These are phyloP conservation scores for Bursaphelenchus okinawaensis DNA, from an alignment of 2,888 invertebrate species.

Conservation along the genomic window DNA sequence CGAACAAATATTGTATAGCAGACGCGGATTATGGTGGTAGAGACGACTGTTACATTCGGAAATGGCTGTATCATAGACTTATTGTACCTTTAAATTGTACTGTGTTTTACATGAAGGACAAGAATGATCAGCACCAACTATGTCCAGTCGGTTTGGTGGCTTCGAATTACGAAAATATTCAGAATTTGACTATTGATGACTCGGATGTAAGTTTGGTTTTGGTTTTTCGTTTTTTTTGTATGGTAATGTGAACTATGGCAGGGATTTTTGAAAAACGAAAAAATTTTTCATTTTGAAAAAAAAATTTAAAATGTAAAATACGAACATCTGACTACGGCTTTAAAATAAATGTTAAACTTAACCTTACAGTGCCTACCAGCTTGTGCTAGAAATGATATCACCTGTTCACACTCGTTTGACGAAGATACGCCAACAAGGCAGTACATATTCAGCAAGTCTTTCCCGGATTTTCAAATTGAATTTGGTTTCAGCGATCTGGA, in stretches of 20 bases:
- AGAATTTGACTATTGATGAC: background rate
- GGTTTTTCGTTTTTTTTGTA: too few relatives aligned
- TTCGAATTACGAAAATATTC: background rate
- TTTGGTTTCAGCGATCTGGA: conserved; percentile 8
- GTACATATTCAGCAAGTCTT: background rate
- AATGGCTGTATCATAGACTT: background rate
- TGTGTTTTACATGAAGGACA: background rate
- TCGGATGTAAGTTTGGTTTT: background rate
- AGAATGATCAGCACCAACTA: background rate
- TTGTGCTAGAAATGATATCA: background rate
- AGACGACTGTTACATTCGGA: background rate
- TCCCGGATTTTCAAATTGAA: conserved; percentile 13
- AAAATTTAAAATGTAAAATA: too few relatives aligned
- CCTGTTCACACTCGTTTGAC: background rate
- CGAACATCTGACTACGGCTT: too few relatives aligned
- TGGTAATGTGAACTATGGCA: too few relatives aligned
- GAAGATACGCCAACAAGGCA: background rate
- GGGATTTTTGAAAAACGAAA: too few relatives aligned
- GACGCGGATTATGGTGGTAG: background rate
- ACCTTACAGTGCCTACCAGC: conserved; percentile 11
- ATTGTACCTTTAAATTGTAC: background rate
- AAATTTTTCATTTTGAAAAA: too few relatives aligned
- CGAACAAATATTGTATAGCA: background rate
- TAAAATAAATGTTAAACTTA: too few relatives aligned
- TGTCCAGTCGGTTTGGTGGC: background rate